These are phyloP conservation scores for Muntiacus muntjak DNA, from an alignment of 2,113 vertebrate species.

Conservation along the genomic window DNA sequence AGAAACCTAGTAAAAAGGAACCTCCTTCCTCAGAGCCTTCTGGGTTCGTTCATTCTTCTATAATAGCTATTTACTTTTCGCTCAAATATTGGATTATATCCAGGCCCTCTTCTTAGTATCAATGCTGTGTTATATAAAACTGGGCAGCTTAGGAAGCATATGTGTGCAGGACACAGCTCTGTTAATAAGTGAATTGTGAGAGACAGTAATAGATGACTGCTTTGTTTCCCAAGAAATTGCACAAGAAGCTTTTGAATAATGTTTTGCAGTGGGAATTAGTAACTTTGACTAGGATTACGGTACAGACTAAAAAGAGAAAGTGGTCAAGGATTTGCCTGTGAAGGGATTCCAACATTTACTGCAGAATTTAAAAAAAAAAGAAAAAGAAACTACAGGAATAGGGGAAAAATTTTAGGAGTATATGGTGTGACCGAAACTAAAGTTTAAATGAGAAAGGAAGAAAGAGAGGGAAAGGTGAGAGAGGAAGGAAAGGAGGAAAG, in stretches of 20 bases:
- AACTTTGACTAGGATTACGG: not conserved
- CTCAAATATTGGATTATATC: not conserved
- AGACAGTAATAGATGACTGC: not conserved
- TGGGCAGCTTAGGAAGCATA: not conserved
- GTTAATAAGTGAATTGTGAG: not conserved
- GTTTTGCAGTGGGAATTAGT: not conserved
- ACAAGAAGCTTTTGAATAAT: not conserved
- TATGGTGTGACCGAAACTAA: not conserved
- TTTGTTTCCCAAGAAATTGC: not conserved
- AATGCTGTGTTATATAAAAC: not conserved
- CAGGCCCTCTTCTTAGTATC: not conserved
- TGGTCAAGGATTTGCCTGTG: not conserved
- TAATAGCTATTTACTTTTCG: not conserved
- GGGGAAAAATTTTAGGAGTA: not conserved
- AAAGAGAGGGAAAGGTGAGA: not conserved
- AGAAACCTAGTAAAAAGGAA: not conserved
- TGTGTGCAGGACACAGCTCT: not conserved
- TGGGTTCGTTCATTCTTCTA: not conserved
- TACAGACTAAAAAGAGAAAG: not conserved
- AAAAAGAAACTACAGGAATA: not conserved
- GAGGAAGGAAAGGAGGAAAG: not conserved
- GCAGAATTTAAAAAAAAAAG: not conserved
- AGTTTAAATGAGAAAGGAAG: not conserved
- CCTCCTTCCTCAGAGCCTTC: not conserved
- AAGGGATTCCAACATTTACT: not conserved